phyloP scores from a whole-genome alignment of 2,888 invertebrate species.

The Drosophila paranaensis region DNA sequence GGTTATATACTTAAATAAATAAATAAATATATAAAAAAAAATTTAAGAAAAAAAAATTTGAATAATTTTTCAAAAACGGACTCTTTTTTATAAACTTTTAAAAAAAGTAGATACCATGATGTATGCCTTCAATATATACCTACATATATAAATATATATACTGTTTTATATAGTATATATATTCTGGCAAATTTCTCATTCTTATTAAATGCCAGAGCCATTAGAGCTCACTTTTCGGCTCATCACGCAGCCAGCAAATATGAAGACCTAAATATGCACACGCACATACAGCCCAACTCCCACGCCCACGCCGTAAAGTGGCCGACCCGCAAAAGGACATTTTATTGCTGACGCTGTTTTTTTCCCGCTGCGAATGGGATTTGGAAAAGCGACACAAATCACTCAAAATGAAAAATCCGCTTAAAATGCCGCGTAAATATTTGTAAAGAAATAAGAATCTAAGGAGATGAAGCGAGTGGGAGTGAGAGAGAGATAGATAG shows the following conservation, averaged over 20 bases:
- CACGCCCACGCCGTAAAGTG: neutral
- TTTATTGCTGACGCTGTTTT: slow-evolving; percentile 37
- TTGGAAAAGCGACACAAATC: slow-evolving; percentile 74
- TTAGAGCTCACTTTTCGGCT: slow-evolving; percentile 81
- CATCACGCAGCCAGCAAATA: slow-evolving; percentile 61
- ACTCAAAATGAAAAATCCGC: slow-evolving; percentile 79
- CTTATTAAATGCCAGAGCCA: slow-evolving; percentile 53
- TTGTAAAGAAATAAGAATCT: slow-evolving; percentile 69
- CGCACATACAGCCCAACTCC: neutral
- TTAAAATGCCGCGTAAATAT: slow-evolving; percentile 79
- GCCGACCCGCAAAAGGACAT: slow-evolving; percentile 36
- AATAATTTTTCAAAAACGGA: too few relatives aligned
- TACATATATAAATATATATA: too few relatives aligned
- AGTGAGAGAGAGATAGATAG: slow-evolving; percentile 7
- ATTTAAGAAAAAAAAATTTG: too few relatives aligned
- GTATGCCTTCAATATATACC: too few relatives aligned
- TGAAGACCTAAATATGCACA: slow-evolving; percentile 33
- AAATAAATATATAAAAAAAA: too few relatives aligned
- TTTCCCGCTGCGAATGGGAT: slow-evolving; percentile 58
- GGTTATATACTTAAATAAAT: too few relatives aligned
- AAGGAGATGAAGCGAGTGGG: slow-evolving; percentile 21
- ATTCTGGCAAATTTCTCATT: slow-evolving; percentile 12
- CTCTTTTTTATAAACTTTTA: too few relatives aligned
- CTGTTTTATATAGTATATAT: neutral
- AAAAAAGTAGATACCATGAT: too few relatives aligned